These are phyloP conservation scores for Tetrapedia diversipes DNA, from an alignment of 2,888 invertebrate species.

Conservation along the genomic window DNA sequence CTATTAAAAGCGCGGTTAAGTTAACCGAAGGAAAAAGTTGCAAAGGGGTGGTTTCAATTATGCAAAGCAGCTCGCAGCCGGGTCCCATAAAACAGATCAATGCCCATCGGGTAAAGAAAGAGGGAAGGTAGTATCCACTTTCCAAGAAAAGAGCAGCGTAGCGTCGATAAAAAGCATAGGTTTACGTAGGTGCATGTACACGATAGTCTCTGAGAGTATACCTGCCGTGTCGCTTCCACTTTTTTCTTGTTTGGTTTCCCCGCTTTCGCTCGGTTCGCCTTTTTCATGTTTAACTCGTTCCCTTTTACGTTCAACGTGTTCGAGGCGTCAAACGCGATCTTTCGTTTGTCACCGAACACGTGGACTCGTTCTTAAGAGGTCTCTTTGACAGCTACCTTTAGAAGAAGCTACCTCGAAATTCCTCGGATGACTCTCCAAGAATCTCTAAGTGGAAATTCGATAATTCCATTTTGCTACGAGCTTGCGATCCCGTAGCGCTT, in stretches of 20 bases:
- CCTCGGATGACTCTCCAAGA: neutral
- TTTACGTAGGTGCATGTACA: neutral
- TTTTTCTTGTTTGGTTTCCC: neutral
- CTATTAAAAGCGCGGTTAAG: neutral
- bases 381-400: neutral
- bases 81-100: neutral
- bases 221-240: neutral
- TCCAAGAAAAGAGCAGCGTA: neutral
- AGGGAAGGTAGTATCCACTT: conserved; percentile 14
- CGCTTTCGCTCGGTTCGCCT: conserved; percentile 3
- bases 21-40: neutral
- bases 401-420: neutral
- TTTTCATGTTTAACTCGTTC: conserved; percentile 12
- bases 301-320: conserved; percentile 16
- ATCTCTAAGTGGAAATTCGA: neutral
- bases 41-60: neutral
- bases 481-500: neutral
- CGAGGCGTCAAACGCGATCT: conserved; percentile 17
- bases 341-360: conserved; percentile 21
- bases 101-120: neutral
- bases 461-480: neutral
- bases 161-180: neutral
- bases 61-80: neutral
- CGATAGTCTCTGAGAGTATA: neutral
- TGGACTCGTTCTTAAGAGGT: neutral